Evolutionary conservation across 2,888 invertebrate species (phyloP), one percentile per base, ranked within the genome.

Genomic region (Cataglyphis altisquamis): DNA sequence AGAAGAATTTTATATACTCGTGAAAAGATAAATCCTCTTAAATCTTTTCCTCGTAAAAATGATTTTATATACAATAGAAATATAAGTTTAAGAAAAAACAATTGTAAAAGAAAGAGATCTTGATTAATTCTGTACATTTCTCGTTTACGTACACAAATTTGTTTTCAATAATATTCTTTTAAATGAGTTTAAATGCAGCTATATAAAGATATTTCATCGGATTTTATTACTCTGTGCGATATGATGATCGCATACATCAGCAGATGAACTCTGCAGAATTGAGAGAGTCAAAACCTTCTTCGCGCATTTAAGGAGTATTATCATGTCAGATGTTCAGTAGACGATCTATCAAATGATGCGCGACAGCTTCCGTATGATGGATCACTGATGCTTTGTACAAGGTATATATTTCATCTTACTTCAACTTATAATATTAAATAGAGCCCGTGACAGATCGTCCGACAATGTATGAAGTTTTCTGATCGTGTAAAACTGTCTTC

Each of bases 261-360:
- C 21, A 6, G 52, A 52, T 39, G 15, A 77, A 77, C 39, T 55
- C n/a, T 12, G 5, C 21, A 10, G 29, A 77, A 67, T 55, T 55
- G 25, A 52, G 52, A 8, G 52, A 68, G 77, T 77, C 67, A 77
- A 77, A 55, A 29, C 60, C 48, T 32, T 12, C n/a, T 72, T 52
- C 52, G 52, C 36, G 57, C 72, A 60, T 80, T 80, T 72, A 72
- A 70, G 78, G 36, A 80, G 45, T 52, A 80, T 72, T 70, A 78
- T 60, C 18, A 60, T 72, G 72, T 72, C 57, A 72, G 72, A 80
- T 80, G 60, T 72, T 72, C 78, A 72, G 45, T 60, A 55, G 60
- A 72, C 72, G 32, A 80, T 80, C 78, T 72, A 80, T 80, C 78
- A 80, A 80, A 80, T 80, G 72, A 80, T 70, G 72, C 78, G 45